Base-by-base conservation (phyloP, 2,113 vertebrate genomes). In the Nipponia nippon region DNA sequence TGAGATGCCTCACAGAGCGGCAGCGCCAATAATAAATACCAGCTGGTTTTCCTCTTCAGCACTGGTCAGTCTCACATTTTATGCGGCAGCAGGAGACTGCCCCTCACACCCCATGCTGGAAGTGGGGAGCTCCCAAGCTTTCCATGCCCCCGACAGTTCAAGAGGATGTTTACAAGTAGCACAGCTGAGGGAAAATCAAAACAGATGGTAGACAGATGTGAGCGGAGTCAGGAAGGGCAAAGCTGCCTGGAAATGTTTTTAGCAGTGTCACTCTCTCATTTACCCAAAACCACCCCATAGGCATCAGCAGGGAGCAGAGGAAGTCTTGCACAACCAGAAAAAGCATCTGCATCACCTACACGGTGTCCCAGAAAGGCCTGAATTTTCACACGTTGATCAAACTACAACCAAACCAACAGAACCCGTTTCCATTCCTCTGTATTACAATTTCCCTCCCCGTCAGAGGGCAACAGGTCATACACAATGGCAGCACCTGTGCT, bases 191-290 rank as follows among this genome's bases (percentile, higher is more conserved):
- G 6, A 77, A 93, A 93, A 91, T 72, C 62, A 66, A 83, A 96
- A 59, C 85, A 96, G 85, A 77, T 92, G 85, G 88, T 21, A 62
- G 85, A 81, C 90, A 96, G 87, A 94, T 93, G 92, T 59, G 75
- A 83, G 20, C 1, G 1, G 42, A 76, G 36, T 40, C 67, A 62
- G 62, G 89, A 92, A 91, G 73, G 47, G 40, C 27, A 82, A 77
- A 91, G 56, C 67, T 72, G 65, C 49, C 89, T 82, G 66, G 44
- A 59, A 89, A 71, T 26, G 56, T 66, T 95, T 91, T 77, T 17
- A 87, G 42, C 29, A 88, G 56, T 72, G 71, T 86, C 89, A 84
- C 32, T 30, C 62, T 93, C 49, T 86, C 50, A 27, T 59, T 78
- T 82, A 88, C 59, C 46, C 40, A 5, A 81, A 75, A 85, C 8